Percentiles rank a stretch among this genome's conserved stretches.
Evolutionary conservation across 2,113 vertebrate genomes (phyloP).

Genomic region (Pseudorasbora parva): DNA sequence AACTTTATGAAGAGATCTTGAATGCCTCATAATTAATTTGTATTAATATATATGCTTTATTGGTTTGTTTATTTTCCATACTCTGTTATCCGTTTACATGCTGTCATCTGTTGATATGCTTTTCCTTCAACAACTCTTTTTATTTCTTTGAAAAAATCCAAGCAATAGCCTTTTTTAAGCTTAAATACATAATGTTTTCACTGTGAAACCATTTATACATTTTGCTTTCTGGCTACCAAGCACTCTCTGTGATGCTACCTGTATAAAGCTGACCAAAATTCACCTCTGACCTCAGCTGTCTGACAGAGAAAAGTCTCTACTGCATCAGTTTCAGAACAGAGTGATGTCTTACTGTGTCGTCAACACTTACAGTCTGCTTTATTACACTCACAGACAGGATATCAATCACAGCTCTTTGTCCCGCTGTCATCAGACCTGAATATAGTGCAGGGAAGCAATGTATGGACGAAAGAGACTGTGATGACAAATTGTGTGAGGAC

Average conservation of each 20-base stretch:
- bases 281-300: constrained; percentile 13
- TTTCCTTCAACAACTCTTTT: background rate
- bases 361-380: constrained; percentile 7
- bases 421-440: background rate
- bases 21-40: background rate
- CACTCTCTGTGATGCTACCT: background rate
- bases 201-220: background rate
- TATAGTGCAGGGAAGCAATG: background rate
- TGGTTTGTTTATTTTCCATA: background rate
- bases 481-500: background rate
- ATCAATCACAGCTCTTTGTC: constrained; percentile 31
- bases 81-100: background rate
- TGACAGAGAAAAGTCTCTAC: background rate
- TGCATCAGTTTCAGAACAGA: background rate
- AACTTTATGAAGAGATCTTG: background rate
- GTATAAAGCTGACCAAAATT: background rate
- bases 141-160: background rate
- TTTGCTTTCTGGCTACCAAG: background rate
- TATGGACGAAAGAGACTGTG: background rate
- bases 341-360: background rate
- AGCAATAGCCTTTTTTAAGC: background rate
- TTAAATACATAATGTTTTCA: background rate
- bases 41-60: background rate
- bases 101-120: background rate
- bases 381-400: constrained; percentile 14